Evolutionary conservation across 2,888 invertebrate species (phyloP), one percentile per base, ranked within the genome.

Genomic region (Cerastis rubricosa): DNA sequence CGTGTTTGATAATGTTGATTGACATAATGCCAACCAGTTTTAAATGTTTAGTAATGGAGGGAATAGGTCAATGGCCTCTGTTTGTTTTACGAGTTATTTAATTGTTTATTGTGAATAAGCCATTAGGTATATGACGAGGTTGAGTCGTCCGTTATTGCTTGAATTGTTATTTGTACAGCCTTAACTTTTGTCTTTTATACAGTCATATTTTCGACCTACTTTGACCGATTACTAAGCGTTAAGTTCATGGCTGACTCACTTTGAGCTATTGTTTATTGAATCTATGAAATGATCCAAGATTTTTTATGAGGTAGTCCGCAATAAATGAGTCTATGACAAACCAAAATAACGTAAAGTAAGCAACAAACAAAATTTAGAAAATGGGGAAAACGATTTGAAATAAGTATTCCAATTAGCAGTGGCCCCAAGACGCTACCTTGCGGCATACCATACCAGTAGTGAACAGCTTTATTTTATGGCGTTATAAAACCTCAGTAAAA

Each of bases 1-100:
- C 22, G 25, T 29, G 40, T 67, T 66, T 68, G 73, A 68, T 85
- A 79, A 66, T 71, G 47, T 71, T 77, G 77, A 87, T 78, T 77
- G 79, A 86, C 80, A 75, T 71, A 78, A 78, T 66, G 51, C 54
- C 19, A 74, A 78, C 83, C 71, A 68, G 80, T 74, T 77, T 71
- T 61, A 71, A 70, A 54, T 61, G 63, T 80, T 82, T 74, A 78
- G 64, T 67, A 67, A 71, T 64, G 49, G 77, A 71, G 9, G 66
- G 49, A 57, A 74, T 74, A 80, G 83, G 75, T 82, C 71, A 80
- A 47, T 73, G 76, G 71, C 73, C 78, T 74, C 14, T 54, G 71
- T 75, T 71, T 85, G 71, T 57, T 67, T 76, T 69, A 61, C 0
- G 63, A 76, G 59, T 76, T 71, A 74, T 67, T 74, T 66, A 64